phyloP scores from a whole-genome alignment of 1,140 invertebrate species.

The Apis florea region DNA sequence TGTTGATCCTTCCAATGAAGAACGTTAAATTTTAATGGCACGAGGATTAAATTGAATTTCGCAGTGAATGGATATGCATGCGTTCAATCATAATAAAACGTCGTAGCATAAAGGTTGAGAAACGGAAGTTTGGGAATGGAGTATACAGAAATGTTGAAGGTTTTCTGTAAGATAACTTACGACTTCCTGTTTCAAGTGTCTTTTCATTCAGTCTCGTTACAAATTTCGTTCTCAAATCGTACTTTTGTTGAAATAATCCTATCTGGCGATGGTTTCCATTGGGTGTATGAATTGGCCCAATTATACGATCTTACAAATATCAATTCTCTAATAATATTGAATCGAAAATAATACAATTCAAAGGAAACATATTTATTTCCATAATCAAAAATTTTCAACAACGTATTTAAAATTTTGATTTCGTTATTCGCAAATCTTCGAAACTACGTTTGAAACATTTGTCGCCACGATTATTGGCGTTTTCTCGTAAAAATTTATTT shows the following conservation, averaged over 20 bases:
- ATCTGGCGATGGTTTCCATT: constrained; percentile 8
- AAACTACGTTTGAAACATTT: constrained; percentile 9
- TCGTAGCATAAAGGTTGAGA: no score
- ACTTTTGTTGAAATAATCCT: constrained; percentile 45
- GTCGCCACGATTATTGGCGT: background rate
- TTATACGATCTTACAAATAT: background rate
- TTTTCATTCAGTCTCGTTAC: background rate
- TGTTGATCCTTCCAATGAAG: no score
- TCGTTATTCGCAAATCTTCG: background rate
- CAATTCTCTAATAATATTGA: background rate
- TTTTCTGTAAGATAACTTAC: background rate
- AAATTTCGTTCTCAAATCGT: constrained; percentile 23
- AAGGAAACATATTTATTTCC: no score
- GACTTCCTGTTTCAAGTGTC: background rate
- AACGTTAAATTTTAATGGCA: no score
- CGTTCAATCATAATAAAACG: no score
- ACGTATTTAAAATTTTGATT: no score
- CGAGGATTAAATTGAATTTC: no score
- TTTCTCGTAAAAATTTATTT: background rate
- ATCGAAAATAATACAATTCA: background rate
- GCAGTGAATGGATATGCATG: no score
- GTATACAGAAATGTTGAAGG: background rate
- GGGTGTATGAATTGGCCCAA: background rate
- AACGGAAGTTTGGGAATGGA: no score
- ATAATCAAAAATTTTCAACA: no score